phyloP scores from a whole-genome alignment of 2,888 invertebrate species.

The Noctua fimbriata region DNA sequence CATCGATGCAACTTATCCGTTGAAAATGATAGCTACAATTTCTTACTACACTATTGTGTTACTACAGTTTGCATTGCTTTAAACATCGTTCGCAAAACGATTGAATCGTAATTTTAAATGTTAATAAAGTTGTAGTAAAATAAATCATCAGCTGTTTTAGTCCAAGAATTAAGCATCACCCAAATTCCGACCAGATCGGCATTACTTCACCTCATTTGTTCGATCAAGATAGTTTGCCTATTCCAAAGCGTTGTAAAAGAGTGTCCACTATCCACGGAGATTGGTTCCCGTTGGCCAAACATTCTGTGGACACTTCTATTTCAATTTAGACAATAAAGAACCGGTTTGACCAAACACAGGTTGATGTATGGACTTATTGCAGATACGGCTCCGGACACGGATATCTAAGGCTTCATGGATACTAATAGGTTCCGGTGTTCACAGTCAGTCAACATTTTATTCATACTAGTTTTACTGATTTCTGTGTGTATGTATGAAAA shows the following conservation, averaged over 20 bases:
- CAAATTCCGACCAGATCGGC: background rate
- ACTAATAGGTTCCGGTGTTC: too few species aligned
- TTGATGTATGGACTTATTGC: too few species aligned
- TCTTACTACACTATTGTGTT: constrained; percentile 14
- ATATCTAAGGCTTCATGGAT: too few species aligned
- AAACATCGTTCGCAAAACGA: background rate
- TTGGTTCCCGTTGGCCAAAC: background rate
- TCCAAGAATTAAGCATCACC: too few species aligned
- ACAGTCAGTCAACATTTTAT: too few species aligned
- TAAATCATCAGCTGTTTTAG: background rate
- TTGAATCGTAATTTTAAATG: background rate
- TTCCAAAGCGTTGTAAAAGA: background rate
- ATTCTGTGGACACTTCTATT: background rate
- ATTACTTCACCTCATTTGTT: background rate
- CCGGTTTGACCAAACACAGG: too few species aligned
- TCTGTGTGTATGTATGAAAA: background rate
- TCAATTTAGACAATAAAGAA: background rate
- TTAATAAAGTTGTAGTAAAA: background rate
- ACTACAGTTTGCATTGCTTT: constrained; percentile 17
- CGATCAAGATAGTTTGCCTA: background rate
- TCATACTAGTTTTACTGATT: background rate
- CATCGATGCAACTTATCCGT: constrained; percentile 10
- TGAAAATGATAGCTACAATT: constrained; percentile 6
- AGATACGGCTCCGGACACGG: too few species aligned
- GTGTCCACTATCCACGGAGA: background rate